These are phyloP conservation scores for Conus canariensis DNA, from an alignment of 2,888 invertebrate genomes.

Conservation along the genomic window DNA sequence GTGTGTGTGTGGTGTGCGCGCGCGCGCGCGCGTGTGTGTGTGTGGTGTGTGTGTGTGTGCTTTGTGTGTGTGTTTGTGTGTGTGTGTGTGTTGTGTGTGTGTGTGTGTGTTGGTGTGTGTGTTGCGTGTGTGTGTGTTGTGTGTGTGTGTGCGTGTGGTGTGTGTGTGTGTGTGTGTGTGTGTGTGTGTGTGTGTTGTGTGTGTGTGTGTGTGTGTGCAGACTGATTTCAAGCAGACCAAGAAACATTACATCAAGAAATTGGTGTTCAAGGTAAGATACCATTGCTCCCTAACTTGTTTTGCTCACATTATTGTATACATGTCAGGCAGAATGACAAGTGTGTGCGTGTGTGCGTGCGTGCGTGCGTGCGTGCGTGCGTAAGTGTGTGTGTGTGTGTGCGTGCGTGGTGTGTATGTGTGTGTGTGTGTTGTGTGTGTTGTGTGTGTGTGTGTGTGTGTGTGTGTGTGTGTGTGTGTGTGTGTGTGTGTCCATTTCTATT, in stretches of 20 bases:
- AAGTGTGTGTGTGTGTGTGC: too few relatives aligned
- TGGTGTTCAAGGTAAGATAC: conserved; percentile 87
- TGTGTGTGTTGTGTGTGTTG: too few relatives aligned
- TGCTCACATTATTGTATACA: too few relatives aligned
- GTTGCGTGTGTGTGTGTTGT: neutral
- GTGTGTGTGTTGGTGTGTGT: neutral
- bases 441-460: too few relatives aligned
- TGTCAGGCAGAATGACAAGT: too few relatives aligned
- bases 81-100: neutral
- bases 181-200: neutral
- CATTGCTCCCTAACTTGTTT: neutral
- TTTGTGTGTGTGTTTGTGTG: neutral
- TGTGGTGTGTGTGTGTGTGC: neutral
- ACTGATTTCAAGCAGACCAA: conserved; percentile 85
- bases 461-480: too few relatives aligned
- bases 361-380: too few relatives aligned
- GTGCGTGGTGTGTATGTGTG: too few relatives aligned
- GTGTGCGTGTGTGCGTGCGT: too few relatives aligned
- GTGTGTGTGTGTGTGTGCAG: conserved; percentile 54
- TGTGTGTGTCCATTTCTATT: too few relatives aligned
- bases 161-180: neutral
- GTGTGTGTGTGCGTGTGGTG: neutral
- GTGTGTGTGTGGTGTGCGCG: too few relatives aligned
- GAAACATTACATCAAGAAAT: conserved; percentile 87
- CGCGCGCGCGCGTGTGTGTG: neutral